Base-by-base conservation (phyloP, 1,140 invertebrate genomes). In the Trichonephila clavipes region DNA sequence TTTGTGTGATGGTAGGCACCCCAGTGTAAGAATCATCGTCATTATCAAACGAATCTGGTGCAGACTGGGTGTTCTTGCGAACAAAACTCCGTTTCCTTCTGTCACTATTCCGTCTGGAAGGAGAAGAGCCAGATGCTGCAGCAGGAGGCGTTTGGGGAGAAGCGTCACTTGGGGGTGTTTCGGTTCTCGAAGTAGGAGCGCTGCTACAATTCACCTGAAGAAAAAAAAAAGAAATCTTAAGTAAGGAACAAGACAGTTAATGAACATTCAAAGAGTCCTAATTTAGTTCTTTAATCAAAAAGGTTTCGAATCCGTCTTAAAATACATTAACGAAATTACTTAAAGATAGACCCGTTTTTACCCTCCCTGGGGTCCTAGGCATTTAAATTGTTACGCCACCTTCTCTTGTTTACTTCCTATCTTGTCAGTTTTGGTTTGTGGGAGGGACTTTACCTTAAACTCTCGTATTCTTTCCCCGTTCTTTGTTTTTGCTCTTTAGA, bases 41-140 rank as follows among this genome's bases (percentile, higher is more conserved):
- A 24, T 94, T 89, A 62, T 96, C 96, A 69, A 96, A 96, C 24
- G 96, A 96, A 94, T 96, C 96, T 5, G 96, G 96, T 1, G 96
- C 96, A 10, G 96, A 96, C 85, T 96, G 96, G 34, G 96, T 96
- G 87, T 96, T 96, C 90, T 96, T 96, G 44, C 95, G 94, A n/a
- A 95, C 94, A 91, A 96, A 96, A 89, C 95, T 59, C 1, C 94
- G 85, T 40, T 93, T 94, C 34, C 89, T 40, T 14, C 89, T 28
- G 0, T 93, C 86, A 59, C 94, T 94, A 21, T 87, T 88, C 8
- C 69, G 34, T 51, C 94, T 86, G 21, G 94, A 94, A 24, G 90
- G 93, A 0, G 94, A 88, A 6, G 88, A 90, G 2, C 8, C 28
- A 3, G 85, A 21, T 0, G 91, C 44, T 19, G 83, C 40, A 44